Evolutionary conservation across 2,797 vertebrate genomes (phyloP).

Genomic region (Pelochelys cantorii): DNA sequence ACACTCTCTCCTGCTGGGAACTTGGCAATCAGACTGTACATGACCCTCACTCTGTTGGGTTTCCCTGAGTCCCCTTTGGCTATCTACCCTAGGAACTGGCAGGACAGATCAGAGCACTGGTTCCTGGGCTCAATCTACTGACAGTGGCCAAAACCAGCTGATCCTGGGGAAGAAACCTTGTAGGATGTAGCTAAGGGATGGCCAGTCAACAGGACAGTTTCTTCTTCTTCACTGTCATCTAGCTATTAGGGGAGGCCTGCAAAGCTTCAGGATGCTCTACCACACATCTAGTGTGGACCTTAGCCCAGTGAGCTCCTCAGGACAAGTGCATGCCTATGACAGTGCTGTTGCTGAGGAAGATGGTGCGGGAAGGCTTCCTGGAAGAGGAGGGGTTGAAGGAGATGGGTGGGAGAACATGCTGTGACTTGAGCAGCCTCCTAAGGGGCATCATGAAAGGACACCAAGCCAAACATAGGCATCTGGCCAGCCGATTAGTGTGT

Average conservation of each 20-base stretch:
- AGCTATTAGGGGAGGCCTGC: too few species aligned
- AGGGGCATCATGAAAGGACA: neutral
- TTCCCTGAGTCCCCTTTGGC: too few species aligned
- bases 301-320: neutral
- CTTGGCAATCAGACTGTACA: neutral
- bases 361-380: neutral
- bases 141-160: neutral
- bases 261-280: neutral
- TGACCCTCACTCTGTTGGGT: neutral
- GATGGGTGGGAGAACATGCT: neutral
- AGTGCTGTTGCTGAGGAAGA: neutral
- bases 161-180: neutral
- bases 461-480: neutral
- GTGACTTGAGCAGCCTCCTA: too few species aligned
- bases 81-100: neutral
- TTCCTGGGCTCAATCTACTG: neutral
- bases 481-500: neutral
- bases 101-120: neutral
- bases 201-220: neutral
- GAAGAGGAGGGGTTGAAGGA: neutral
- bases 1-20: neutral
- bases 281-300: neutral
- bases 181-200: rapidly evolving
- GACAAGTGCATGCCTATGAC: neutral
- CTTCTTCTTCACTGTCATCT: neutral